Percentiles rank a stretch among this genome's conserved stretches.
These are phyloP conservation scores for Sebastolobus alascanus DNA, from an alignment of 2,797 vertebrate genomes.

Conservation along the genomic window DNA sequence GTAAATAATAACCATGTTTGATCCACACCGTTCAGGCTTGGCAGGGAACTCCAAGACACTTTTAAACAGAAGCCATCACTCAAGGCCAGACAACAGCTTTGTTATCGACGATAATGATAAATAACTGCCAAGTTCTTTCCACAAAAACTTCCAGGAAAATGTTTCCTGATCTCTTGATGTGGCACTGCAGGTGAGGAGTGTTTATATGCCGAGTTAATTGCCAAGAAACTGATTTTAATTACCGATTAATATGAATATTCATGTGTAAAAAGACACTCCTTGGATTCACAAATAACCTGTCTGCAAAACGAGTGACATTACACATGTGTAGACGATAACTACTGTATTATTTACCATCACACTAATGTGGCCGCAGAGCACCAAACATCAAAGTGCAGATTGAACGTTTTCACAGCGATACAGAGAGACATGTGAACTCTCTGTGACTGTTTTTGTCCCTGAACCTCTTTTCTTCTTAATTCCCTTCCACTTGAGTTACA, in stretches of 20 bases:
- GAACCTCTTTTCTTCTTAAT: constrained; percentile 48
- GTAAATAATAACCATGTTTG: constrained; percentile 57
- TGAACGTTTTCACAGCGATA: constrained; percentile 28
- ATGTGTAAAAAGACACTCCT: constrained; percentile 3
- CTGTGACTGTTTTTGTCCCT: constrained; percentile 60
- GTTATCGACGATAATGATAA: constrained; percentile 13
- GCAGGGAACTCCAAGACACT: constrained; percentile 3
- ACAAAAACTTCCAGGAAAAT: constrained; percentile 1
- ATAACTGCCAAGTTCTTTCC: neutral
- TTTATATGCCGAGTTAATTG: neutral
- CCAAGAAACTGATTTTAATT: constrained; percentile 20
- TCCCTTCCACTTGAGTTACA: constrained; percentile 71
- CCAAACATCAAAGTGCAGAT: constrained; percentile 52
- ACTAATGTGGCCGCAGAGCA: constrained; percentile 5
- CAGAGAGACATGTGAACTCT: constrained; percentile 64
- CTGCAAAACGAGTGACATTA: neutral
- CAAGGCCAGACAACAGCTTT: constrained; percentile 26
- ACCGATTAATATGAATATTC: constrained; percentile 2
- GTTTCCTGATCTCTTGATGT: neutral
- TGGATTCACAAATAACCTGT: neutral
- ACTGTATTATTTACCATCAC: neutral
- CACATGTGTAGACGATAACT: neutral
- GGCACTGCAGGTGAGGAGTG: neutral
- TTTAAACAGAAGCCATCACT: constrained; percentile 24
- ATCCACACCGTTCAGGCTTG: constrained; percentile 16